Evolutionary conservation across 2,888 invertebrate species (phyloP), one percentile per base, ranked within the genome.

Genomic region (Noctua pronuba): DNA sequence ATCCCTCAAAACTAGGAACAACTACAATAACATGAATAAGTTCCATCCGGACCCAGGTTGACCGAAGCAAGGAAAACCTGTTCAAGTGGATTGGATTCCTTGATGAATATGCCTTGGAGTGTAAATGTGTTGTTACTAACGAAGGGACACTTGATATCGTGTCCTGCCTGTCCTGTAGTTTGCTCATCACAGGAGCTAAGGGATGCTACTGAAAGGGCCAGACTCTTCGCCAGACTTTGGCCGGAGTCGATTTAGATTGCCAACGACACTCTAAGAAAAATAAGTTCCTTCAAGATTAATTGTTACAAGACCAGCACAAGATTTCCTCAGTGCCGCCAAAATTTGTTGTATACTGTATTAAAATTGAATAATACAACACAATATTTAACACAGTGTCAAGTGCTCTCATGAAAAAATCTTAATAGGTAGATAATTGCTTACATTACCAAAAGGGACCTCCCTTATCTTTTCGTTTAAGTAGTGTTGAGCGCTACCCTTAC

Each of bases 371-470:
- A 11, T 62, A 62, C 1, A 38, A 18, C 16, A 62, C 31, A 41
- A 49, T n/a, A 77, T 16, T 41, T 28, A 77, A 65, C 31, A n/a
- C 35, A 60, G 24, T 73, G 41, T 67, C 65, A 58, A 74, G 65
- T 65, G 49, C 55, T 69, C 62, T 64, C 21, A 31, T 77, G n/a
- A 67, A 64, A 84, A 75, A 49, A 38, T 62, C 55, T 75, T 64
- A 77, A 73, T 74, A 77, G 41, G 58, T 55, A 66, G 75, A 70
- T 82, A 77, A 86, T 86, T 85, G 80, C 77, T 77, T 80, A 79
- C 84, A 69, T 84, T 80, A 84, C 28, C 38, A 73, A 84, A 82
- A 82, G 38, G 38, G 60, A n/a, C 65, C 72, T 44, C 44, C 66
- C 74, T 84, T 84, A 86, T 87, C 76, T 80, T 69, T 68, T 65